Percentiles rank a stretch among this genome's conserved stretches.
phyloP scores from a whole-genome alignment of 1,140 invertebrate genomes.

The Ceratina australensis region DNA sequence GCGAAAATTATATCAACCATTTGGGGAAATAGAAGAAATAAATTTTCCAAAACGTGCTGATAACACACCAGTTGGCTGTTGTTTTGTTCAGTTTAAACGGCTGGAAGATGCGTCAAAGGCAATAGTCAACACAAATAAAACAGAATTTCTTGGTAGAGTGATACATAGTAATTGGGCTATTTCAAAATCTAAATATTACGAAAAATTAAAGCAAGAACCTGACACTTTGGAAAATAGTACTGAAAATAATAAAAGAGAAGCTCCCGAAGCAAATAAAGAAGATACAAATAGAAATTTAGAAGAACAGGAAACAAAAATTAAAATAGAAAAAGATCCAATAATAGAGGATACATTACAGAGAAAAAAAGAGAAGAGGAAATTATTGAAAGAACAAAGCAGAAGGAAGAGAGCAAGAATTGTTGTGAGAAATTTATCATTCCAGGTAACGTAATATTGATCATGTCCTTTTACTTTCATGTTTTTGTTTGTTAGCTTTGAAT shows the following conservation, averaged over 20 bases:
- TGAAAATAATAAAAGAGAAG: slow-evolving; percentile 73
- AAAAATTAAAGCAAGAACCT: slow-evolving; percentile 70
- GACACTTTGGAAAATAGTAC: slow-evolving; percentile 66
- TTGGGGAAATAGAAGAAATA: slow-evolving; percentile 88
- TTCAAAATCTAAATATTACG: slow-evolving; percentile 86
- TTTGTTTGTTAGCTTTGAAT: neutral
- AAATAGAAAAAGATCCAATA: slow-evolving; percentile 23
- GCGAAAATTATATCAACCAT: slow-evolving; percentile 86
- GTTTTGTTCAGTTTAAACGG: slow-evolving; percentile 89
- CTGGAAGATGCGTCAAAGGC: slow-evolving; percentile 90
- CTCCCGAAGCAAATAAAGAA: slow-evolving; percentile 67
- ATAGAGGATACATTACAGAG: slow-evolving; percentile 39
- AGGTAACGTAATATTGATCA: slow-evolving; percentile 66
- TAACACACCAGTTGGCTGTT: slow-evolving; percentile 91
- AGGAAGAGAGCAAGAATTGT: slow-evolving; percentile 83
- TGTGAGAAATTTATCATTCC: slow-evolving; percentile 90
- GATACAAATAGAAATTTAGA: neutral
- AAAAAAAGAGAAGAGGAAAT: slow-evolving; percentile 64
- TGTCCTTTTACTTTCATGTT: neutral
- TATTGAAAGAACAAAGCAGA: slow-evolving; percentile 61
- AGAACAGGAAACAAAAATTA: neutral
- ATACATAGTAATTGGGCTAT: slow-evolving; percentile 94
- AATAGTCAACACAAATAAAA: slow-evolving; percentile 87
- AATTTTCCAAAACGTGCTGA: slow-evolving; percentile 88
- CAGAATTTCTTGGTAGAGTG: slow-evolving; percentile 85